Conservation (phyloP, 2,888 invertebrate species). For the Eurois occulta region DNA sequence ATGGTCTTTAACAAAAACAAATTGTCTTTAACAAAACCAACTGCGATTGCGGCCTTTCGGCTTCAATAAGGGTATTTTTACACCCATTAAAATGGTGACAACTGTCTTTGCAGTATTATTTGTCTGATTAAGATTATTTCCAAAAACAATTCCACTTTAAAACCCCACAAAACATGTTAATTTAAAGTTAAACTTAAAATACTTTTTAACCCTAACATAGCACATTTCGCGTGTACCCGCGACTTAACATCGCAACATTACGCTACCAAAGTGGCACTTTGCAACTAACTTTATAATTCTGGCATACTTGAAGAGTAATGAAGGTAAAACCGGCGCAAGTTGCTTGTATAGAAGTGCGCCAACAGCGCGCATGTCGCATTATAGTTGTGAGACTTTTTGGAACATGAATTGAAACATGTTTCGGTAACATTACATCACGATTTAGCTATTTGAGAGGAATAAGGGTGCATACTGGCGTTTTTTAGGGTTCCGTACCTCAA, state of each 20-base stretch:
- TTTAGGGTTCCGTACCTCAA: no score
- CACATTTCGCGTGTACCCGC: conserved; percentile 53
- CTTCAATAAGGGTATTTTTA: no score
- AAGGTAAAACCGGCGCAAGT: conserved; percentile 56
- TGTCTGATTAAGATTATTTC: no score
- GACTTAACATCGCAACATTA: conserved; percentile 62
- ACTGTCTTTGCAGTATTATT: no score
- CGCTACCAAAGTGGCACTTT: conserved; percentile 65
- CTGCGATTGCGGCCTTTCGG: no score
- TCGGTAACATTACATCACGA: conserved; percentile 1
- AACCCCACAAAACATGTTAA: conserved; percentile 3
- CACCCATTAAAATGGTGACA: no score
- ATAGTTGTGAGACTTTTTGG: conserved; percentile 11
- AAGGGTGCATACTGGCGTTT: no score
- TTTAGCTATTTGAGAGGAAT: not conserved
- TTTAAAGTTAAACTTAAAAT: conserved; percentile 10
- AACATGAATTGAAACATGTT: conserved; percentile 50
- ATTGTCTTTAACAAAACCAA: no score
- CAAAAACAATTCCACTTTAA: conserved; percentile 13
- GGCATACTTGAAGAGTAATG: conserved; percentile 65
- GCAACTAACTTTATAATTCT: conserved; percentile 68
- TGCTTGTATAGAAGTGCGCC: conserved; percentile 37
- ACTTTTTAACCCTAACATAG: conserved; percentile 35
- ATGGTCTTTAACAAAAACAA: no score
- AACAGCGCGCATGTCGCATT: conserved; percentile 32